Evolutionary conservation across 1,140 invertebrate genomes (phyloP), one percentile per base, ranked within the genome.

Genomic region (Holotrichia oblita): DNA sequence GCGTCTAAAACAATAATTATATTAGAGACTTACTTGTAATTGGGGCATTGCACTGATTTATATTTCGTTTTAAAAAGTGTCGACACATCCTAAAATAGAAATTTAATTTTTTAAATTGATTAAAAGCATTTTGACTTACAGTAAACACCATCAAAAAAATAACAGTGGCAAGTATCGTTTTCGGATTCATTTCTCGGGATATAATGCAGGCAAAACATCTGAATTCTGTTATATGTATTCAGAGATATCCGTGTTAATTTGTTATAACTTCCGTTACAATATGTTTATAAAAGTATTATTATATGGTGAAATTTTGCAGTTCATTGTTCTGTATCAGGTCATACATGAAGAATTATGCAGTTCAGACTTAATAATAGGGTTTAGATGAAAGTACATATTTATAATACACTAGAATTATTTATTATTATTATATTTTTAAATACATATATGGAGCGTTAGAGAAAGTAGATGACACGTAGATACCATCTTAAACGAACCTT

Each of bases 11-110:
- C 12, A 41, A 44, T 20, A 9, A 17, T 42, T 41, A n/a, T 4
- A 2, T 27, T 74, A 74, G 12, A 74, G 4, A 74, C 17, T 74
- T 74, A 74, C 73, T 42, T 74, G 40, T 74, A 41, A n/a, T 42
- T 74, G 2, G 73, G 73, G 14, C 73, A 74, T 17, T 22, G n/a
- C 40, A 41, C 8, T 9, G 40, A 6, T 40, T 74, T 40, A 12
- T 34, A 72, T 22, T 72, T 72, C 8, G 73, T 41, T 40, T 74
- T 74, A 74, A 74, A 74, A 12, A 74, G 2, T 74, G 73, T 40
- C 17, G 40, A 12, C 2, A 44, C 73, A 74, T 74, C 73, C 73
- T 74, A 42, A 7, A 74, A 74, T n/a, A 27, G 27, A 20, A 34
- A 74, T 41, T 40, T 7, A 74, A 41, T 74, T n/a, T 17, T n/a